Base-by-base conservation (phyloP, 1,140 invertebrate species). In the Ephestia elutella region DNA sequence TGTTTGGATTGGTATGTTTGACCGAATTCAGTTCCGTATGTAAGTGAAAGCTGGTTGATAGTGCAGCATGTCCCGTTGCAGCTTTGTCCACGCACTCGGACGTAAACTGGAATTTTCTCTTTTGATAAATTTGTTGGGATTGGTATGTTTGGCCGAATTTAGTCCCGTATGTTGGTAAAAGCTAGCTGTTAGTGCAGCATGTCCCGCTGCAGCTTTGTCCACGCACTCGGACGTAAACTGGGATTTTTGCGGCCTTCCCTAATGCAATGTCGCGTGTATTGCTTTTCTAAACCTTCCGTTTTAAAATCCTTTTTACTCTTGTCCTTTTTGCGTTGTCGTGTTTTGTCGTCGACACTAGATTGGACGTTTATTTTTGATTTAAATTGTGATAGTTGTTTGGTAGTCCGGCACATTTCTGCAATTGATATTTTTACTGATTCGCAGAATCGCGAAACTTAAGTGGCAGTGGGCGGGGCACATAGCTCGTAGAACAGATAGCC, bases 171-270 rank as follows among this genome's bases (percentile, higher is more conserved):
- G 0, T 50, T n/a, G 10, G 21, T 11, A 10, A 53, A 53, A 53
- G 50, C 50, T 17, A 9, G 19, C 18, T 25, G 19, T 53, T 20
- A 20, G 13, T 53, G 50, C 21, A 25, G 11, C 19, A 15, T 25
- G 18, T 53, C 50, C n/a, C 50, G 19, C 0, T 25, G 20, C 50
- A 53, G 50, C 20, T 53, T 53, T 53, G 50, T 25, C 32, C 54
- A 56, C 54, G 54, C 54, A 56, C 54, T 21, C 35, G 1, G 17
- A 56, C 54, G 15, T 56, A 20, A 56, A 56, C 54, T 30, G 8
- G 54, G 54, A 56, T 48, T 56, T 44, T 48, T 56, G 35, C 54
- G 54, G 54, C 32, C 32, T 48, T 50, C 19, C 28, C 50, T 44
- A 15, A 44, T 44, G 38, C 38, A 44, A 53, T 53, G 50, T 25